A percentile compares a stretch with the other conserved stretches of the same genome.
Evolutionary conservation across 1,140 invertebrate species (phyloP).

Genomic region (Platorchestia sp.): DNA sequence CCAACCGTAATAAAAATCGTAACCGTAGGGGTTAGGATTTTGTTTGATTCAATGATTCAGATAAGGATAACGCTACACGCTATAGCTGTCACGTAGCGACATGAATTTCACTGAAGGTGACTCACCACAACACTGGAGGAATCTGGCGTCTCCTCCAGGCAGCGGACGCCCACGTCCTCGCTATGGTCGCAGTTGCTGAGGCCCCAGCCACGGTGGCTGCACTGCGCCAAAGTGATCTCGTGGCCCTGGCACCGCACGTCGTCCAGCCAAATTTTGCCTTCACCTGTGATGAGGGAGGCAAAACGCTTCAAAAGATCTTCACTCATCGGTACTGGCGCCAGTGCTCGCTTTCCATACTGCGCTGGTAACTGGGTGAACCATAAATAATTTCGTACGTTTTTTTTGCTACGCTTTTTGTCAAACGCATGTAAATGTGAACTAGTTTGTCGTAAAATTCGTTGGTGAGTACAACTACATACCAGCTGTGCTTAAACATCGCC

Average conservation of each 20-base stretch:
- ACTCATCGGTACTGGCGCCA: neutral
- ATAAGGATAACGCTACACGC: no score
- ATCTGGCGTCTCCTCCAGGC: constrained; percentile 66
- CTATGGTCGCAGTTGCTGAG: constrained; percentile 79
- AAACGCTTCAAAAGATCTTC: neutral
- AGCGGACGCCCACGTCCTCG: constrained; percentile 82
- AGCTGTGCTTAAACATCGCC: no score
- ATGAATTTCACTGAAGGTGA: neutral
- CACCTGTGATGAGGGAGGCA: constrained; percentile 68
- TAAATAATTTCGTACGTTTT: neutral
- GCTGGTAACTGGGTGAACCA: neutral
- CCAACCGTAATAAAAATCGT: no score
- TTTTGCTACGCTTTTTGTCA: neutral
- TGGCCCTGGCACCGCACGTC: constrained; percentile 79
- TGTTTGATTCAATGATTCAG: no score
- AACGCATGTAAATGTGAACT: no score
- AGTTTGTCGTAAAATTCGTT: neutral
- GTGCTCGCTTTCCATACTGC: neutral
- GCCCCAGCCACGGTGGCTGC: constrained; percentile 79
- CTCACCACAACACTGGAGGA: neutral
- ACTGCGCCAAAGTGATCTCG: constrained; percentile 77
- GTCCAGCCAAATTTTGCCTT: constrained; percentile 83
- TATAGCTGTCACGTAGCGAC: no score
- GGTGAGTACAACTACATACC: neutral
- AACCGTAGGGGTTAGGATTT: no score